These are phyloP conservation scores for Brachionus manjavacas DNA, from an alignment of 1,140 invertebrate species.

Conservation along the genomic window DNA sequence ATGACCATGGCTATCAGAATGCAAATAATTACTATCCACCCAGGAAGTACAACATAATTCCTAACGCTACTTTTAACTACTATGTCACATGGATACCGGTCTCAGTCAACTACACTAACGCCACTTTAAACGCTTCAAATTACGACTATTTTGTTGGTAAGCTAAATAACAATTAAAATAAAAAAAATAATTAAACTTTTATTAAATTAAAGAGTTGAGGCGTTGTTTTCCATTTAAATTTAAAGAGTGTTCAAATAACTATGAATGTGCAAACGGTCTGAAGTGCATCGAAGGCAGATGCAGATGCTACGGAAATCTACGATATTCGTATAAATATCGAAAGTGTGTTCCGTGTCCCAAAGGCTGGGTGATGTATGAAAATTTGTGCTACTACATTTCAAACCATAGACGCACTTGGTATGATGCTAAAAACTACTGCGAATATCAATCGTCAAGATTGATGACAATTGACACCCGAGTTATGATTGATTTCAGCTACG, in stretches of 20 bases:
- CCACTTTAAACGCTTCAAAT: neutral
- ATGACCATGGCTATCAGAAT: neutral
- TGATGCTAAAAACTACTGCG: constrained; percentile 23
- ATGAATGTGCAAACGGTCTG: neutral
- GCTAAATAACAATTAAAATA: neutral
- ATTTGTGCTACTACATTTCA: constrained; percentile 9
- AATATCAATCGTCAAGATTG: neutral
- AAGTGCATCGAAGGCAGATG: neutral
- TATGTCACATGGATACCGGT: neutral
- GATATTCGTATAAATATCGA: neutral
- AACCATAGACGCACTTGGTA: neutral
- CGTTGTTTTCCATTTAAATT: neutral
- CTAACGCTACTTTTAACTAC: neutral
- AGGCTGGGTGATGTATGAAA: neutral
- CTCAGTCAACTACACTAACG: neutral
- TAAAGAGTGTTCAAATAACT: neutral
- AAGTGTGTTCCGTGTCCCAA: constrained; percentile 7
- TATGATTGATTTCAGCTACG: neutral
- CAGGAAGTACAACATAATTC: neutral
- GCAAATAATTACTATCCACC: neutral
- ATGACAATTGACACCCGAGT: neutral
- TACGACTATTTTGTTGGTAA: neutral
- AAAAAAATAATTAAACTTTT: neutral
- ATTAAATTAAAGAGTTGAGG: neutral
- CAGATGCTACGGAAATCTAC: neutral